These are phyloP conservation scores for Porites rus DNA, from an alignment of 92 coral and sea anemone genomes.

Conservation along the genomic window DNA sequence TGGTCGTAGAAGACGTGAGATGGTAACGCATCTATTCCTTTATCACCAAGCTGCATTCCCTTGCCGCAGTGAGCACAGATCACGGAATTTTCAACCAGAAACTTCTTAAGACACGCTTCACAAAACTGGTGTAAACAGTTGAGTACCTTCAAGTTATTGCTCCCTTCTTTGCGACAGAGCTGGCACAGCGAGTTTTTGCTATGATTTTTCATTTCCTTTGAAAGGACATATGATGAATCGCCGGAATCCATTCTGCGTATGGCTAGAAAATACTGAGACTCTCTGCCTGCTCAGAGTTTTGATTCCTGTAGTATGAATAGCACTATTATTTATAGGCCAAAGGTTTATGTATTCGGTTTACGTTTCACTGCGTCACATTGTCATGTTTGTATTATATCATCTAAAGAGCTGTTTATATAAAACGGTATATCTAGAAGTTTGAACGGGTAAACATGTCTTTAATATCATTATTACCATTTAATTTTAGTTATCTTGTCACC, in stretches of 20 bases:
- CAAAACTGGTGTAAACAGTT: slow-evolving; percentile 44
- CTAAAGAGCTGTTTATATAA: background rate
- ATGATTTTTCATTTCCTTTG: slow-evolving; percentile 7
- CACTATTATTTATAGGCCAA: background rate
- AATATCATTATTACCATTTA: background rate
- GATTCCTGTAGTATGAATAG: background rate
- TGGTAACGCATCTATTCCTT: slow-evolving; percentile 36
- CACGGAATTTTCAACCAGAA: slow-evolving; percentile 24
- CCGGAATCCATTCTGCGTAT: slow-evolving; percentile 1
- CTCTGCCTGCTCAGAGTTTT: no score
- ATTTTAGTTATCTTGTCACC: background rate
- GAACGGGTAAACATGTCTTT: background rate
- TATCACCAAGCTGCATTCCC: slow-evolving; percentile 30
- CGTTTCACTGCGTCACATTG: slow-evolving; percentile 41
- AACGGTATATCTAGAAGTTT: background rate
- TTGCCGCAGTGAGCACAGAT: slow-evolving; percentile 43
- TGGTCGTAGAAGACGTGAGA: slow-evolving; percentile 34
- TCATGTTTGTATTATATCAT: background rate
- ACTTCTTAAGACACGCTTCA: slow-evolving; percentile 49
- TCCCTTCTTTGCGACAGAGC: slow-evolving; percentile 26
- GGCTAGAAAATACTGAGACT: no score
- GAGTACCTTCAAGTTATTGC: slow-evolving; percentile 31
- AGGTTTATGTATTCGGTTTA: slow-evolving; percentile 9
- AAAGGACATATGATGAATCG: slow-evolving; percentile 16
- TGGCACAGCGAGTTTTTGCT: slow-evolving; percentile 17